Evolutionary conservation across 2,888 invertebrate genomes (phyloP), one percentile per base, ranked within the genome.

Genomic region (Phrixothrix hirtus): DNA sequence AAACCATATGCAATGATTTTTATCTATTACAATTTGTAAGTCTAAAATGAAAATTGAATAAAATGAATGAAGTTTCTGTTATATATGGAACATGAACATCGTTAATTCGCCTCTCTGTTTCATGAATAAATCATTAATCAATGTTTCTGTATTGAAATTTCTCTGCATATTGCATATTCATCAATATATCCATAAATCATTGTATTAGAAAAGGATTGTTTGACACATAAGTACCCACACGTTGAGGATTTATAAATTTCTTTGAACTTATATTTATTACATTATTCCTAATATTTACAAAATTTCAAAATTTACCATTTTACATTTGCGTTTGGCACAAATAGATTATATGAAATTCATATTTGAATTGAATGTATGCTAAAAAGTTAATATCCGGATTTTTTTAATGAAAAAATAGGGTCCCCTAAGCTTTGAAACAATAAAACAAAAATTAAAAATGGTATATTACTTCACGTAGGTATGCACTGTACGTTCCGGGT

Each of bases 81-180:
- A 58, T 43, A 45, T 36, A 37, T 26, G 15, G 15, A 7, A 44
- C 27, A 31, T 29, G 37, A 17, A 49, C 29, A 29, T 51, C 44
- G 38, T 45, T 51, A 51, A 51, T 45, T 45, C 25, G 25, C 45
- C 45, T 51, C 45, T 45, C 21, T 12, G 21, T 45, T 51, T 45
- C 51, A 39, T 38, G 32, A 35, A 39, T 51, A 27, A 41, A 43
- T 68, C 69, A 73, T 74, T 72, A 69, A 72, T 73, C 73, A 72
- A 68, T 62, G 61, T 61, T 60, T 56, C 65, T 67, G 71, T 73
- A 73, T 73, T 73, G 72, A 72, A 73, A 74, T 73, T 71, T 70
- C 71, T 69, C 70, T 66, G 65, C 63, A 65, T 68, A 68, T 72
- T 73, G 73, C 73, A 73, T 74, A 74, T 74, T 74, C 73, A 73